Evolutionary conservation across 2,888 invertebrate species (phyloP), one percentile per base, ranked within the genome.

Genomic region (Pristionchus fissidentatus): DNA sequence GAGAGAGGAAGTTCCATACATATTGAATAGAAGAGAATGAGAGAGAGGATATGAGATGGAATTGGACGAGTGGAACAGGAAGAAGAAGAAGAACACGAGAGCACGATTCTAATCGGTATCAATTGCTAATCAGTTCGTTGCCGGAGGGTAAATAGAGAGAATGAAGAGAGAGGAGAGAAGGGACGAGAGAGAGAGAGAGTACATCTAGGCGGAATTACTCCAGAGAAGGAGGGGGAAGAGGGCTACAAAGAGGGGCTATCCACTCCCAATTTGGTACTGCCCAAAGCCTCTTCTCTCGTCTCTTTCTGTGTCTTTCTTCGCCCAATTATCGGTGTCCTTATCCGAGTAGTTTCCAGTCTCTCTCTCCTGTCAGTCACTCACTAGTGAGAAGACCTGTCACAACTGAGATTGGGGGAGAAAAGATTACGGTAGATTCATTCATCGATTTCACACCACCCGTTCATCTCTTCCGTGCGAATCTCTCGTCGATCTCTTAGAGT

Each of bases 281-380:
- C 49, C 52, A 57, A 10, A 57, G 38, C 78, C 57, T 41, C 78
- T 55, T 57, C 38, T 38, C 55, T 55, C 52, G n/a, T 41, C 35
- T 26, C 78, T 29, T 38, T 38, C 77, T 46, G 7, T 29, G 19
- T 49, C 78, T 29, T 55, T 55, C 29, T 78, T 70, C 32, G 32
- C 19, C 52, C 78, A 78, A 78, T 78, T 78, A 78, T 78, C 78
- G 78, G 78, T 78, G 78, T 78, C 78, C 78, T 78, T 78, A 78
- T 78, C 78, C 78, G 57, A 46, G n/a, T 19, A 26, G 15, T 29
- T 49, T 46, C 75, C 19, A 41, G 43, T 49, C 75, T 75, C 75
- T 49, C 32, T 62, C 38, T 35, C 62, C 62, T 35, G 41, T 41
- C 70, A 32, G 41, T 70, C n/a, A n/a, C n/a, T n/a, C n/a, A n/a